Conservation (phyloP, 2,888 invertebrate genomes). For the Pyrrhia umbra region DNA sequence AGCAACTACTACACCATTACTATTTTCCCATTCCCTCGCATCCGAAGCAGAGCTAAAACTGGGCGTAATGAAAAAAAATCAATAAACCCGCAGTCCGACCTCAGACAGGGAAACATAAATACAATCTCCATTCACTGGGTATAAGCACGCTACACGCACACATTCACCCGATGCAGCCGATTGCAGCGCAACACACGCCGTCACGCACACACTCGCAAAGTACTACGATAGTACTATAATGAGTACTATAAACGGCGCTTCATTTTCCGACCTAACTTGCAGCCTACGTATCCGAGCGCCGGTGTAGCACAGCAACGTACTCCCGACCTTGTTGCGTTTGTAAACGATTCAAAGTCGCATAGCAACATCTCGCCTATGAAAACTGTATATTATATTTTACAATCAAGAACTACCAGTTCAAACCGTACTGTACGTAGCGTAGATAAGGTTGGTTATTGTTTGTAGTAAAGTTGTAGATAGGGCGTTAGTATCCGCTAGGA, state of each 20-base stretch:
- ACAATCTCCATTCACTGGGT: slow-evolving; percentile 82
- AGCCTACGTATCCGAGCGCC: slow-evolving; percentile 73
- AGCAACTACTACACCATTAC: slow-evolving; percentile 67
- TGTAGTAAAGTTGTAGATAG: slow-evolving; percentile 48
- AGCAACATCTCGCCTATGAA: slow-evolving; percentile 46
- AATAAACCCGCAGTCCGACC: slow-evolving; percentile 75
- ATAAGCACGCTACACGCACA: slow-evolving; percentile 72
- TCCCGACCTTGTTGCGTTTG: slow-evolving; percentile 61
- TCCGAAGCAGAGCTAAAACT: slow-evolving; percentile 62
- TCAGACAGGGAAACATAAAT: slow-evolving; percentile 74
- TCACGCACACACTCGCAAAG: slow-evolving; percentile 70
- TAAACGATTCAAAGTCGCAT: slow-evolving; percentile 62
- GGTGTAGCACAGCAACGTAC: slow-evolving; percentile 50
- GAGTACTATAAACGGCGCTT: slow-evolving; percentile 87
- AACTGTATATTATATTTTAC: slow-evolving; percentile 62
- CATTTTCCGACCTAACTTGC: slow-evolving; percentile 84
- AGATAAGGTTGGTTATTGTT: slow-evolving; percentile 56
- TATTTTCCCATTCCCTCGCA: slow-evolving; percentile 61
- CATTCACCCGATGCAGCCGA: slow-evolving; percentile 65
- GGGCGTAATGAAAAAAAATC: slow-evolving; percentile 75
- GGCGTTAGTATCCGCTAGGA: slow-evolving; percentile 61
- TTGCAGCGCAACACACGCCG: slow-evolving; percentile 68
- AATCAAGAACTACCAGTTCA: slow-evolving; percentile 17
- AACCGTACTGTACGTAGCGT: slow-evolving; percentile 26
- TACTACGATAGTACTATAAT: slow-evolving; percentile 86